These are phyloP conservation scores for Tringa solitaria DNA, from an alignment of 2,113 vertebrate species.

Conservation along the genomic window DNA sequence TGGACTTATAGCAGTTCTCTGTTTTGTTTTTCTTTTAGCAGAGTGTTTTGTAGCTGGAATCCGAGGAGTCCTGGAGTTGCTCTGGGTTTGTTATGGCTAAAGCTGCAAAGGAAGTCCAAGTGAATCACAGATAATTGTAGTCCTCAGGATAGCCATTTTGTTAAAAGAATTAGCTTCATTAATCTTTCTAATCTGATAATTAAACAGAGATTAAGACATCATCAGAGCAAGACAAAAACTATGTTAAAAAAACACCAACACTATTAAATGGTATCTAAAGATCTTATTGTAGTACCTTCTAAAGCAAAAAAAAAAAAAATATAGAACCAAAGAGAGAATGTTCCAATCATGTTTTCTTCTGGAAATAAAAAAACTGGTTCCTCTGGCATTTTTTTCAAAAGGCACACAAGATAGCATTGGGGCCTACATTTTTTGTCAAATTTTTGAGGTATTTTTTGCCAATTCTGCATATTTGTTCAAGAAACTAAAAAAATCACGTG, in stretches of 20 bases:
- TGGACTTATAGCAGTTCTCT: background rate
- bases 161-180: constrained; percentile 49
- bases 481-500: background rate
- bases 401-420: background rate
- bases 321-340: background rate
- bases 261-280: background rate
- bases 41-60: background rate
- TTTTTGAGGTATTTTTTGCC: background rate
- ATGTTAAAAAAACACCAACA: background rate
- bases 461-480: background rate
- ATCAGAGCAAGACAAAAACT: background rate
- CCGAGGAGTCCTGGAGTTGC: background rate
- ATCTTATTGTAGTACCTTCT: background rate
- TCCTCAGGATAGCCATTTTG: constrained; percentile 36
- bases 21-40: background rate
- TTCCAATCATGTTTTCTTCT: background rate
- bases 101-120: constrained; percentile 47
- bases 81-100: constrained; percentile 37
- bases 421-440: background rate
- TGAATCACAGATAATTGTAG: constrained; percentile 59
- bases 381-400: background rate
- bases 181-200: constrained; percentile 49
- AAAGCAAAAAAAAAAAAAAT: background rate
- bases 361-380: background rate
- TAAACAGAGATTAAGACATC: constrained; percentile 28